Percentiles rank a stretch among this genome's conserved stretches.
phyloP scores from a whole-genome alignment of 2,797 vertebrate species.

The Myioborus miniatus region DNA sequence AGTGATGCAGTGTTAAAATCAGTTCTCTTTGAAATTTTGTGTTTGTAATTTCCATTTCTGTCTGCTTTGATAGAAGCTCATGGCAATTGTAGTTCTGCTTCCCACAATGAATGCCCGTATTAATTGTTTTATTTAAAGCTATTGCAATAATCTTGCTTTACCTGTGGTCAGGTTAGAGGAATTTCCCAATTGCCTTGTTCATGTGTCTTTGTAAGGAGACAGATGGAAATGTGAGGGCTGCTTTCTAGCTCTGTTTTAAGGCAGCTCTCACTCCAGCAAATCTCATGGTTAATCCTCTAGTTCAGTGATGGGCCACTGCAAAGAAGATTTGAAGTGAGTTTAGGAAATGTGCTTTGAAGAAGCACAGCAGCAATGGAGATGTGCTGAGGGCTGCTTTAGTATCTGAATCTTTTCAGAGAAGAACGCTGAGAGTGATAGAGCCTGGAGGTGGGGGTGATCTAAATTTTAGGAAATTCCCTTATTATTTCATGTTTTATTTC shows the following conservation, averaged over 20 bases:
- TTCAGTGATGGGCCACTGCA: background rate
- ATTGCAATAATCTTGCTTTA: background rate
- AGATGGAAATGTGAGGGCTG: background rate
- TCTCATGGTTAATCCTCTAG: background rate
- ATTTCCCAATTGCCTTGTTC: background rate
- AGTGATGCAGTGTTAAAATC: background rate
- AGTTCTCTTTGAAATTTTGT: background rate
- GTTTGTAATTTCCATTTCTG: background rate
- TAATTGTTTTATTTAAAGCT: background rate
- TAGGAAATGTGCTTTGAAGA: background rate
- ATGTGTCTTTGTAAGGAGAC: background rate
- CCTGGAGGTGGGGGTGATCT: background rate
- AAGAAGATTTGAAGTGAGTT: background rate
- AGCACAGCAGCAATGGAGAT: background rate
- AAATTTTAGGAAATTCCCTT: background rate
- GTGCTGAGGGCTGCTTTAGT: background rate
- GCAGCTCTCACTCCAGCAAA: background rate
- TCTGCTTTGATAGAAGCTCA: background rate
- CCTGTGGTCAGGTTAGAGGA: background rate
- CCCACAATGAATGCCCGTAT: background rate
- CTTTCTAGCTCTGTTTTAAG: background rate
- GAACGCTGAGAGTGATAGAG: background rate
- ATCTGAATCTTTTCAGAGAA: background rate
- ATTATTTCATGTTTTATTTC: background rate
- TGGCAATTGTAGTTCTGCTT: background rate